Base-by-base conservation (phyloP, 2,888 invertebrate genomes). In the Carterocephalus palaemon region DNA sequence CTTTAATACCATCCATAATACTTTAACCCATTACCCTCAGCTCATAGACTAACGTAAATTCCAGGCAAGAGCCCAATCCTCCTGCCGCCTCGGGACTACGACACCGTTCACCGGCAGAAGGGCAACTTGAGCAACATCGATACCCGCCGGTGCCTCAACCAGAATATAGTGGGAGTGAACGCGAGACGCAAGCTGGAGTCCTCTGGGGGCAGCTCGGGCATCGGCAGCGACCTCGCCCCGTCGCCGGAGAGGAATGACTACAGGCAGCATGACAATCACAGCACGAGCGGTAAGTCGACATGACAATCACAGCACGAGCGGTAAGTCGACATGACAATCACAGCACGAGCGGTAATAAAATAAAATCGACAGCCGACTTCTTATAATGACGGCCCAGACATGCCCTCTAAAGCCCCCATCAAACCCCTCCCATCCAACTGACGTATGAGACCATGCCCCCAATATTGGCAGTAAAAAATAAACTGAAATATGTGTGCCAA, bases 41-140 rank as follows among this genome's bases (percentile, higher is more conserved):
- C 8, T 9, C 7, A n/a, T 20, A n/a, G 10, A 8, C 7, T 29
- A 24, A 39, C 26, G n/a, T n/a, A 8, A 2, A 10, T 62, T 76
- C 9, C 82, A 78, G 85, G 85, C 7, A 86, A 88, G 47, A 91
- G 89, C 3, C 97, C 97, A 0, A 91, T 98, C 39, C 88, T 98
- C 12, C 84, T 98, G 49, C 98, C 98, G 0, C 97, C 98, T 0
- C 89, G 96, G 16, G 98, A 98, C 77, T 98, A 98, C 84, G 97
- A 98, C 77, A 97, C 97, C 1, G 93, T 96, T 2, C 94, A 95
- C 69, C 89, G 94, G 40, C 92, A 86, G 64, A 86, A 86, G 47
- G 81, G 88, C 2, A 77, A 88, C 61, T 59, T 86, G 24, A 81
- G 60, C 59, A 85, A 86, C 58, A 87, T 86, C 1, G 86, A 86